These are phyloP conservation scores for Operophtera brumata DNA, from an alignment of 2,888 invertebrate species.

Conservation along the genomic window DNA sequence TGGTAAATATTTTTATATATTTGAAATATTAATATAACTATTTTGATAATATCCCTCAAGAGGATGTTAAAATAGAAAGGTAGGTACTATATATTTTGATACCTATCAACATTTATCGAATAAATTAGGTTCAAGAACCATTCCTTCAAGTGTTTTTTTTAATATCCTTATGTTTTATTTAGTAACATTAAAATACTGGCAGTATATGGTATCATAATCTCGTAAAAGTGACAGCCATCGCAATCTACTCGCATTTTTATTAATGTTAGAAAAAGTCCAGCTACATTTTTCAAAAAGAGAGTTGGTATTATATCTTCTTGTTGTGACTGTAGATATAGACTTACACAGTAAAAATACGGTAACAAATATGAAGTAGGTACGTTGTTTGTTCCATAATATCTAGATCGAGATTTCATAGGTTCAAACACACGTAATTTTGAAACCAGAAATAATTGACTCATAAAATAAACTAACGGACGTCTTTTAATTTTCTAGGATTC, in stretches of 20 bases:
- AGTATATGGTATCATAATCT: conserved; percentile 24
- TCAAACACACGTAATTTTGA: conserved; percentile 18
- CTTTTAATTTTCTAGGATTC: conserved; percentile 59
- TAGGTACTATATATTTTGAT: neutral
- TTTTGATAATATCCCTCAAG: neutral
- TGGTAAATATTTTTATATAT: neutral
- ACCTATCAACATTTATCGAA: conserved; percentile 2
- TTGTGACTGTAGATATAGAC: neutral
- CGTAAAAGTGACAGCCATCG: conserved; percentile 9
- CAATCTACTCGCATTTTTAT: conserved; percentile 9
- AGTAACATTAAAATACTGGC: conserved; percentile 30
- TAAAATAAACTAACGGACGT: conserved; percentile 34
- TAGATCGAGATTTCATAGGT: conserved; percentile 7
- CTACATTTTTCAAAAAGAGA: conserved; percentile 5
- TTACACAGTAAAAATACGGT: conserved; percentile 13
- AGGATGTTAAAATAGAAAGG: neutral
- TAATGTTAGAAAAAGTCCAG: conserved; percentile 15
- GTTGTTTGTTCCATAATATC: too few species aligned
- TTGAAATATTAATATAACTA: conserved; percentile 5
- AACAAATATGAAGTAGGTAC: neutral
- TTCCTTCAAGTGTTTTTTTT: conserved; percentile 7
- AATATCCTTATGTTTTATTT: conserved; percentile 14
- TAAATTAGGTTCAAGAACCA: neutral
- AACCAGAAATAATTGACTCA: conserved; percentile 37
- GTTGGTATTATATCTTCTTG: conserved; percentile 2